A percentile compares a stretch with the other conserved stretches of the same genome.
Evolutionary conservation across 2,888 invertebrate species (phyloP).

Genomic region (Drosophila incognita): DNA sequence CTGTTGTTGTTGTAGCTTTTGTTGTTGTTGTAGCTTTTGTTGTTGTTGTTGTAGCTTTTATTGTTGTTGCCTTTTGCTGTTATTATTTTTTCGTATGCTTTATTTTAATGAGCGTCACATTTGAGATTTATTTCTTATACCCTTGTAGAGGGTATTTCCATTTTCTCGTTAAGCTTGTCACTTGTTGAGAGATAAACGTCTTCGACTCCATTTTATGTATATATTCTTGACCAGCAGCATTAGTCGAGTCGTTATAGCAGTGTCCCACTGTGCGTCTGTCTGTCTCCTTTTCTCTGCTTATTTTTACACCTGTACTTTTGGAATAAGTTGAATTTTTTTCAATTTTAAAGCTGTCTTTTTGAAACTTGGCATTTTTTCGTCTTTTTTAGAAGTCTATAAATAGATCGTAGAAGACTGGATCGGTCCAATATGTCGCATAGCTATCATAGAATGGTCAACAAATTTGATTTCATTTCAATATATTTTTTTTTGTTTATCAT

Average conservation of each 20-base stretch:
- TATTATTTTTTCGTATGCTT: constrained; percentile 65
- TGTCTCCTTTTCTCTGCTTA: not conserved
- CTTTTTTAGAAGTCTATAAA: too few species aligned
- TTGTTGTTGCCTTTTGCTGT: constrained; percentile 23
- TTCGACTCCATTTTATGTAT: not conserved
- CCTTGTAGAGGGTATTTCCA: not conserved
- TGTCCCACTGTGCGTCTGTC: not conserved
- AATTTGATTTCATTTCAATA: too few species aligned
- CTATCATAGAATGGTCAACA: fast-evolving
- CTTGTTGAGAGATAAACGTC: too few species aligned
- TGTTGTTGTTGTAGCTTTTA: constrained; percentile 27
- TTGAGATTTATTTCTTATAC: constrained; percentile 25
- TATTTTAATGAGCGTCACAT: constrained; percentile 76
- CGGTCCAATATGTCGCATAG: too few species aligned
- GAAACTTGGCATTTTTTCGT: not conserved
- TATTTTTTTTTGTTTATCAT: too few species aligned
- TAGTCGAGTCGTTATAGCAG: not conserved
- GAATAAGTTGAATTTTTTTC: not conserved
- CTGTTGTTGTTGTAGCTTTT: constrained; percentile 50
- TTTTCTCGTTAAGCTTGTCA: not conserved
- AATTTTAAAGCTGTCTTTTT: too few species aligned
- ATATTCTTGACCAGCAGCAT: not conserved
- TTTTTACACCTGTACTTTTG: not conserved
- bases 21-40: constrained; percentile 25
- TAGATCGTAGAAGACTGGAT: too few species aligned